These are phyloP conservation scores for Oryctes rhinoceros DNA, from an alignment of 1,140 invertebrate species.

Conservation along the genomic window DNA sequence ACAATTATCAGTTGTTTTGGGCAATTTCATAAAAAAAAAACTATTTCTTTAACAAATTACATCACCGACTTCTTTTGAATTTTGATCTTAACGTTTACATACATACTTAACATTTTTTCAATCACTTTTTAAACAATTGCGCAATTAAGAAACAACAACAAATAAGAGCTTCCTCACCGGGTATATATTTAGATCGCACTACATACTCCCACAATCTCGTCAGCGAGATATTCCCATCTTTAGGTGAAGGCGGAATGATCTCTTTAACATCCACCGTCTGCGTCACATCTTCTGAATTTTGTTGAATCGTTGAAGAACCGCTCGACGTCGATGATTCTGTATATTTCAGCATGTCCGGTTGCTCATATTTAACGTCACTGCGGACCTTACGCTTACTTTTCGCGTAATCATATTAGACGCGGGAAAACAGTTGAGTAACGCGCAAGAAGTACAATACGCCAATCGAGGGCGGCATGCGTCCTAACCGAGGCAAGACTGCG, in stretches of 20 bases:
- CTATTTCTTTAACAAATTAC: too few species aligned
- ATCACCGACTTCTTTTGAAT: too few species aligned
- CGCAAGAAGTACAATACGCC: neutral
- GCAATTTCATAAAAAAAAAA: too few species aligned
- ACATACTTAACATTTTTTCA: too few species aligned
- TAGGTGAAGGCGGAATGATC: neutral
- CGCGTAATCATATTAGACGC: constrained; percentile 1
- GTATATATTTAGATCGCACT: constrained; percentile 67
- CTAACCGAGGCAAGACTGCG: neutral
- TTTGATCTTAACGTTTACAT: too few species aligned
- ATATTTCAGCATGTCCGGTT: neutral
- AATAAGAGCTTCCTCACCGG: constrained; percentile 53
- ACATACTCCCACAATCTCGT: constrained; percentile 82
- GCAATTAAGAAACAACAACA: too few species aligned
- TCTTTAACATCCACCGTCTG: neutral
- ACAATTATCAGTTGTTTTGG: too few species aligned
- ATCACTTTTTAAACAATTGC: too few species aligned
- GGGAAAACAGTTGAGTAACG: constrained; percentile 8
- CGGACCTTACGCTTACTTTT: neutral
- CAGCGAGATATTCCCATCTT: constrained; percentile 58
- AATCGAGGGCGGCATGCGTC: neutral
- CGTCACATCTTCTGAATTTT: constrained; percentile 17
- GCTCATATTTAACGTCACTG: neutral
- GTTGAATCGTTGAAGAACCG: neutral
- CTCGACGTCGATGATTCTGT: neutral